Conservation (phyloP, 2,113 vertebrate species). For the Trochalopteron elliotii region DNA sequence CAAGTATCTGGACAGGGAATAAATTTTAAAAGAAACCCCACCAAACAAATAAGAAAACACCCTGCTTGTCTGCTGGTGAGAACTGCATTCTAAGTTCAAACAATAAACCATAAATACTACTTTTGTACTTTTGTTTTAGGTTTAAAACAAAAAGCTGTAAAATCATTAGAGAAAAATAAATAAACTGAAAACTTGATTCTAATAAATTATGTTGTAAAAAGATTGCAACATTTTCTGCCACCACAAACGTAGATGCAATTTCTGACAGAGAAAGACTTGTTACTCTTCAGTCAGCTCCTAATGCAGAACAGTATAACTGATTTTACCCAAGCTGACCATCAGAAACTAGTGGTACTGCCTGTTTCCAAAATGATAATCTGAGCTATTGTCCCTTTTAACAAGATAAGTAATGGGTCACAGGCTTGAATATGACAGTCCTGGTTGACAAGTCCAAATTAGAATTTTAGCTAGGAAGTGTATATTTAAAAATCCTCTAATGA, state of each 20-base stretch:
- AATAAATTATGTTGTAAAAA: slow-evolving; percentile 32
- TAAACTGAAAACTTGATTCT: slow-evolving; percentile 29
- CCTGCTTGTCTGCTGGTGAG: slow-evolving; percentile 2
- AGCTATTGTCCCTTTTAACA: not conserved
- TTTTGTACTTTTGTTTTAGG: slow-evolving; percentile 40
- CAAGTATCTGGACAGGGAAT: not conserved
- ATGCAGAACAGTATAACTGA: not conserved
- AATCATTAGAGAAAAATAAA: slow-evolving; percentile 50
- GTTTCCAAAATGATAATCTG: not conserved
- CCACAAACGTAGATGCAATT: not conserved
- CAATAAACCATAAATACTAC: slow-evolving; percentile 35
- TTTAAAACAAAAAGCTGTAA: slow-evolving; percentile 40
- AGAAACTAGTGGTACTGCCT: not conserved
- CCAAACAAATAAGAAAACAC: slow-evolving; percentile 5
- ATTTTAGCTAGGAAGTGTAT: not conserved
- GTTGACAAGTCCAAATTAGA: not conserved
- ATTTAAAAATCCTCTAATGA: not conserved
- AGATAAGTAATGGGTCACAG: not conserved
- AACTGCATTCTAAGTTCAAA: slow-evolving; percentile 16
- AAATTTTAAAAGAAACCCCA: not conserved
- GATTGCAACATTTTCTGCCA: slow-evolving; percentile 28
- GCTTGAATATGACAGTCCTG: not conserved
- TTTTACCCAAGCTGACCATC: not conserved
- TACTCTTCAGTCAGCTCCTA: not conserved
- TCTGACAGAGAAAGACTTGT: not conserved